These are phyloP conservation scores for Volucella inanis DNA, from an alignment of 2,888 invertebrate species.

Conservation along the genomic window DNA sequence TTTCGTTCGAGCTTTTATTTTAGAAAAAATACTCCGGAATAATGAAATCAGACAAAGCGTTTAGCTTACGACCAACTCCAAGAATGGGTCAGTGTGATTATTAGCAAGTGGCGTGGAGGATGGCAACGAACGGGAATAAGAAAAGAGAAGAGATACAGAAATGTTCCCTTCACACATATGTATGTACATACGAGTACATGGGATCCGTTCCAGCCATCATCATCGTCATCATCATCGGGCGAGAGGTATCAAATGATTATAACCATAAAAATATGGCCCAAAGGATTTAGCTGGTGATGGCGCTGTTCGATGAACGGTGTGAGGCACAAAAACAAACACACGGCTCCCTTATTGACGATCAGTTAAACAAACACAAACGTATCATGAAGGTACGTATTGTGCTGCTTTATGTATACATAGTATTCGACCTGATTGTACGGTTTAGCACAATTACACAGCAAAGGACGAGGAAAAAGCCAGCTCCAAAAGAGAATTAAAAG, in stretches of 20 bases:
- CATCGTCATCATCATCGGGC: conserved; percentile 52
- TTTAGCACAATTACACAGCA: conserved; percentile 4
- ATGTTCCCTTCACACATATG: not conserved
- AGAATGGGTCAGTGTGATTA: conserved; percentile 70
- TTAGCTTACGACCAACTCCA: conserved; percentile 20
- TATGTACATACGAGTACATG: not conserved
- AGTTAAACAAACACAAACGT: conserved; percentile 71
- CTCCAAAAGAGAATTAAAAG: conserved; percentile 68
- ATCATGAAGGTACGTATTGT: conserved; percentile 31
- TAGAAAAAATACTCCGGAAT: conserved; percentile 45
- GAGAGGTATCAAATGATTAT: conserved; percentile 72
- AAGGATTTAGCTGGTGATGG: conserved; percentile 71
- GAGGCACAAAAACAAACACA: conserved; percentile 65
- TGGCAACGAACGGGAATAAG: conserved; percentile 6
- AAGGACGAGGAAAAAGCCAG: conserved; percentile 56
- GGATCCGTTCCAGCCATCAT: conserved; percentile 49
- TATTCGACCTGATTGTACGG: not conserved
- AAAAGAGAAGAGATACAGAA: conserved; percentile 1
- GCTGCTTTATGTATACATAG: conserved; percentile 8
- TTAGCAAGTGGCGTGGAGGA: conserved; percentile 54
- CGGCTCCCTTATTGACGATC: conserved; percentile 73
- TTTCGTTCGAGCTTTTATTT: conserved; percentile 71
- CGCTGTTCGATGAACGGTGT: conserved; percentile 45
- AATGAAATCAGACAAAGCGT: conserved; percentile 65
- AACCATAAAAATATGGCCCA: conserved; percentile 71